These are phyloP conservation scores for Calameuta filiformis DNA, from an alignment of 2,888 invertebrate species.

Conservation along the genomic window DNA sequence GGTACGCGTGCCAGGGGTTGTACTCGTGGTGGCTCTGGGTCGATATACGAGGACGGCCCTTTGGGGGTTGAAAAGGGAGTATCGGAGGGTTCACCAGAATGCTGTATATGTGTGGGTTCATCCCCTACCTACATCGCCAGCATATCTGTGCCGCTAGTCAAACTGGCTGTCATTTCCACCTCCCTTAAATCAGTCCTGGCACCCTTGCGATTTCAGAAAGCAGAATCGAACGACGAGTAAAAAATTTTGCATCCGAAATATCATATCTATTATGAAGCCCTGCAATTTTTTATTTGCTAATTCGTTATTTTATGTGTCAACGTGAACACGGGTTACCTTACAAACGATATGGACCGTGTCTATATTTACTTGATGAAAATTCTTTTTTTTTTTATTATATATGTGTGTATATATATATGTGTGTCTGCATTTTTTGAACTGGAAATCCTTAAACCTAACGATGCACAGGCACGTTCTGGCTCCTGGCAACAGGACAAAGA, in stretches of 20 bases:
- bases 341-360: neutral
- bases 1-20: neutral
- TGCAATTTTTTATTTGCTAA: too few species aligned
- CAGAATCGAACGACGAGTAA: neutral
- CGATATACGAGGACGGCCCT: conserved; percentile 32
- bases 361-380: neutral
- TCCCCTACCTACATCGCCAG: neutral
- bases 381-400: too few species aligned
- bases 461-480: conserved; percentile 20
- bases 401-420: too few species aligned
- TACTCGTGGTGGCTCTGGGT: conserved; percentile 22
- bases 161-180: conserved; percentile 40
- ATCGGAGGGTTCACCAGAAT: conserved; percentile 16
- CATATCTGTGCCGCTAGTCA: conserved; percentile 22
- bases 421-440: neutral
- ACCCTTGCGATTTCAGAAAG: conserved; percentile 17
- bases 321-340: neutral
- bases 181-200: conserved; percentile 22
- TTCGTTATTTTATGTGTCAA: neutral
- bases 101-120: conserved; percentile 14
- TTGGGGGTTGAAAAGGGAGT: conserved; percentile 14
- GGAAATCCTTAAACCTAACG: neutral
- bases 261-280: neutral
- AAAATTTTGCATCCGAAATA: neutral
- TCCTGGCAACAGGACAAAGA: conserved; percentile 33